Evolutionary conservation across 2,888 invertebrate genomes (phyloP).

Genomic region (Apoda limacodes): DNA sequence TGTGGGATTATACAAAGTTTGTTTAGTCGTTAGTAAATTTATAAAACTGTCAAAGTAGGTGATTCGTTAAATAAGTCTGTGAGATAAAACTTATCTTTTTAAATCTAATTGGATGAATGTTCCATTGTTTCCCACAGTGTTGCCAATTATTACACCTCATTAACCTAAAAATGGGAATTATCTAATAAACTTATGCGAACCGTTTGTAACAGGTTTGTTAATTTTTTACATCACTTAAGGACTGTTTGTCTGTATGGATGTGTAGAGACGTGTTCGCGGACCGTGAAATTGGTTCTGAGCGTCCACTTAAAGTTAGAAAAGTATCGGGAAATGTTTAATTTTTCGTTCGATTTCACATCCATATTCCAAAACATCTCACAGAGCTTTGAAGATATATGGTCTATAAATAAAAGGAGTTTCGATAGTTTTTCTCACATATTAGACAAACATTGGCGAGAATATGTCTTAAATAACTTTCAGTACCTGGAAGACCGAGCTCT

Average conservation of each 20-base stretch:
- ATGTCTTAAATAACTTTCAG: no score
- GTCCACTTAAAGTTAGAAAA: conserved; percentile 45
- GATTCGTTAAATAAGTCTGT: neutral
- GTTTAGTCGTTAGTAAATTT: conserved; percentile 52
- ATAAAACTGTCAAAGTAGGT: conserved; percentile 28
- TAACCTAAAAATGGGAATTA: neutral
- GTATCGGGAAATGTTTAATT: conserved; percentile 63
- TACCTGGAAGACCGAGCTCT: no score
- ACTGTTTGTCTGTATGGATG: conserved; percentile 22
- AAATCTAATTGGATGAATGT: no score
- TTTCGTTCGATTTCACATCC: conserved; percentile 64
- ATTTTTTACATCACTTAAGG: conserved; percentile 2
- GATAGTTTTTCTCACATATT: no score
- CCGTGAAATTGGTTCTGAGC: conserved; percentile 52
- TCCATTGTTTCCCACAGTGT: no score
- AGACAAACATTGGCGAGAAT: no score
- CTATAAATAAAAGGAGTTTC: no score
- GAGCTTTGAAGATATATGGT: no score
- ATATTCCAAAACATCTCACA: conserved; percentile 15
- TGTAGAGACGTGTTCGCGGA: no score
- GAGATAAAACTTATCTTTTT: no score
- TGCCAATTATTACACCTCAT: conserved; percentile 5
- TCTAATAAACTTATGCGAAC: conserved; percentile 2
- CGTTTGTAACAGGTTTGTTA: neutral
- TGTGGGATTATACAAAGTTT: conserved; percentile 55